A percentile compares a stretch with the other conserved stretches of the same genome.
Conservation (phyloP, 1,140 invertebrate genomes). For the Oreohelix idahoensis region DNA sequence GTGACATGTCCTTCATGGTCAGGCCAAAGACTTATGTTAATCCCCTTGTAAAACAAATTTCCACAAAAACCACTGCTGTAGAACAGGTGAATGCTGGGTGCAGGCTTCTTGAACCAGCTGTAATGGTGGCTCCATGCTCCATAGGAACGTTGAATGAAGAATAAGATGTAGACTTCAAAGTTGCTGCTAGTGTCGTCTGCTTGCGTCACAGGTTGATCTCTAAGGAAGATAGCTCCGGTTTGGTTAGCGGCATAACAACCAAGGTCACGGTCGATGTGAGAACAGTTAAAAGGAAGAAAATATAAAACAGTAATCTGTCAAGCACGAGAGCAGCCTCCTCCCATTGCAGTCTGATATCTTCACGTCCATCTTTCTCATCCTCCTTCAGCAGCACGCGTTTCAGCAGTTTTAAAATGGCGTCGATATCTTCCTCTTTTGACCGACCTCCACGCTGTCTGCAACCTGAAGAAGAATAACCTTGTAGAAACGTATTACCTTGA, state of each 20-base stretch:
- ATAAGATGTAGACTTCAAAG: too few species aligned
- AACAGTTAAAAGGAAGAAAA: constrained; percentile 97
- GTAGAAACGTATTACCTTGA: not conserved
- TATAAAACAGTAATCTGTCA: constrained; percentile 94
- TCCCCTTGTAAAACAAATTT: too few species aligned
- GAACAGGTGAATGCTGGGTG: too few species aligned
- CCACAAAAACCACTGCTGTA: too few species aligned
- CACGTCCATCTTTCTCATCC: constrained; percentile 42
- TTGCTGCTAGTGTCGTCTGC: too few species aligned
- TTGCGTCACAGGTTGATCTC: too few species aligned
- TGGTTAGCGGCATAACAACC: constrained; percentile 91
- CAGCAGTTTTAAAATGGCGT: constrained; percentile 50
- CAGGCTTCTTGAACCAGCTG: too few species aligned
- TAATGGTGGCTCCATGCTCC: too few species aligned
- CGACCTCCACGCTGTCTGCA: not conserved
- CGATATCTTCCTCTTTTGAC: constrained; percentile 36
- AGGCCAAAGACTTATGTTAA: too few species aligned
- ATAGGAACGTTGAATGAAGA: too few species aligned
- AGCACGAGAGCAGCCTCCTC: constrained; percentile 99
- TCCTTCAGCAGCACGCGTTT: constrained; percentile 51
- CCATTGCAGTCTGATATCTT: constrained; percentile 78
- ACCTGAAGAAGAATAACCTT: not conserved
- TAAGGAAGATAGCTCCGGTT: constrained; percentile 27
- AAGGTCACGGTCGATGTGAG: constrained; percentile 93
- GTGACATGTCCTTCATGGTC: too few species aligned